Evolutionary conservation across 2,113 vertebrate genomes (phyloP).

Genomic region (Cnemophilus loriae): DNA sequence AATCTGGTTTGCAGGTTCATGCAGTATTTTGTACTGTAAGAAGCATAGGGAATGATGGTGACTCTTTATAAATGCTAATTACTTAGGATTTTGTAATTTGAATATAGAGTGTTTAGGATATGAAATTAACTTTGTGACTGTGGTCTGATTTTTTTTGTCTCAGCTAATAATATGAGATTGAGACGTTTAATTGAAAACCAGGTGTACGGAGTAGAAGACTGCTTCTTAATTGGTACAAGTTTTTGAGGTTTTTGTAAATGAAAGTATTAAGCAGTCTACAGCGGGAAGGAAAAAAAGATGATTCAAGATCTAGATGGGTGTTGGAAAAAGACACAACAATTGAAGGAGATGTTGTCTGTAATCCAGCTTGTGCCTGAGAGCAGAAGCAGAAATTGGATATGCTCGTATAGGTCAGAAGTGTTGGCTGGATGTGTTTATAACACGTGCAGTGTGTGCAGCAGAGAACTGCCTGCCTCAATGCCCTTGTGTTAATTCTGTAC

Average conservation of each 20-base stretch:
- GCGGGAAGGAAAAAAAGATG: background rate
- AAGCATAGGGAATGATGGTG: background rate
- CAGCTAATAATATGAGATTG: background rate
- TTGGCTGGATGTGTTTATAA: background rate
- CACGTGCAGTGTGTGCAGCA: background rate
- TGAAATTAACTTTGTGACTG: background rate
- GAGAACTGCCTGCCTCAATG: background rate
- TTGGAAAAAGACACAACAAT: background rate
- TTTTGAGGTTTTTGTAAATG: background rate
- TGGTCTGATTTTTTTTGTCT: background rate
- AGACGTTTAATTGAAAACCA: background rate
- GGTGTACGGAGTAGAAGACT: background rate
- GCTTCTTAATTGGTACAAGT: background rate
- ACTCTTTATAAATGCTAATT: background rate
- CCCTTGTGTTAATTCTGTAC: background rate
- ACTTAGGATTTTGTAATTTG: background rate
- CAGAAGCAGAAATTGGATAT: background rate
- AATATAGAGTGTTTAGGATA: background rate
- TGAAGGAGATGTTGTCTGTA: background rate
- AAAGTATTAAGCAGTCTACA: background rate
- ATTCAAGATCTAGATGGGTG: background rate
- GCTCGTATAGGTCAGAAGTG: background rate
- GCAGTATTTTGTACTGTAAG: background rate
- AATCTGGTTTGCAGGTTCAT: background rate
- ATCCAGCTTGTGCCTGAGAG: background rate